Base-by-base conservation (phyloP, 2,797 vertebrate genomes). In the Eulemur rubriventer region DNA sequence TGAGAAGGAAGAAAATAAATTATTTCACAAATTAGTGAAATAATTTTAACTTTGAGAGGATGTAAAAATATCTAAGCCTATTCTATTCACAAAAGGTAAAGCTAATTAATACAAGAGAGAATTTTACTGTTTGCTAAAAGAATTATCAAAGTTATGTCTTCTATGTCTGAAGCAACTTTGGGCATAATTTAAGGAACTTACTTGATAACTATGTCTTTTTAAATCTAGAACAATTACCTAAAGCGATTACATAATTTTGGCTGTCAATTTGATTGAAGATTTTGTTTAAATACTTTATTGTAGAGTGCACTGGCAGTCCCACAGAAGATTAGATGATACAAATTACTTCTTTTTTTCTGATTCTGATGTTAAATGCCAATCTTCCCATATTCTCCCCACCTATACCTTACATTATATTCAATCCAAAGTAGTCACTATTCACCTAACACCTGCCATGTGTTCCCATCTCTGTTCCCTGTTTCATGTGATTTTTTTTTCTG, bases 151-250 rank as follows among this genome's bases (percentile, higher is more conserved):
- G 7, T 79, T 65, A 17, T 22, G 1, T 14, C n/a, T 43, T 70
- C 12, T 82, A 63, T 22, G 6, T 91, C 61, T 79, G 22, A 96
- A 94, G 35, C 48, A 95, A 94, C 61, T 81, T n/a, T 91, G 33
- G 41, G 13, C 2, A 65, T 78, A 86, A 88, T 0, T 67, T 96
- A 89, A 95, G 4, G 12, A 61, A 59, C 10, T 82, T 78, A 55
- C 11, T 70, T 43, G 46, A 81, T 88, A 83, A 83, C 14, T 59
- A 7, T 91, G 63, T 26, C 18, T 81, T 91, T 95, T 73, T 76
- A 75, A 78, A 46, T 94, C 26, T 72, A 22, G 4, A 90, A 94
- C 38, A 91, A 78, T n/a, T 93, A 83, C 2, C 22, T 57, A 33
- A 69, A 93, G 13, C 69, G 78, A 16, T 38, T 73, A 30, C 14